phyloP scores from a whole-genome alignment of 1,140 invertebrate genomes.

The Drosophila ercepeae region DNA sequence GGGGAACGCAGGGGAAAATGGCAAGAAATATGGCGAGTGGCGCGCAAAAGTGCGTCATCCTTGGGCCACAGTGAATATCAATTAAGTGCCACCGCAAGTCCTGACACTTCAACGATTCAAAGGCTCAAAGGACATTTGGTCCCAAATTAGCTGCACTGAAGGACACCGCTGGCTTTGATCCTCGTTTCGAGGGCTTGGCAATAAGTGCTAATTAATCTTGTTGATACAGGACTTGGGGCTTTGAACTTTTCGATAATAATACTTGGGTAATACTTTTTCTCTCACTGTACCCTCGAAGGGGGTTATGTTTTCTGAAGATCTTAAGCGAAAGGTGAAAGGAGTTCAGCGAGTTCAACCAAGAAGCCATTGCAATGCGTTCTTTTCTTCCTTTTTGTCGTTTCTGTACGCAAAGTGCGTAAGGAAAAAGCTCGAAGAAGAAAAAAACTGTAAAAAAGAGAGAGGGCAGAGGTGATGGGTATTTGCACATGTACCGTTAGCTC shows the following conservation, averaged over 20 bases:
- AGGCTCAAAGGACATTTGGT: constrained; percentile 2
- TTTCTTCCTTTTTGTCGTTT: constrained; percentile 27
- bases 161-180: constrained; percentile 35
- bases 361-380: constrained; percentile 62
- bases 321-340: constrained; percentile 5
- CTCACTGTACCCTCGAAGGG: constrained; percentile 20
- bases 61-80: constrained; percentile 42
- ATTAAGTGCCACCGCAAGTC: constrained; percentile 33
- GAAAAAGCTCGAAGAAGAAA: constrained; percentile 18
- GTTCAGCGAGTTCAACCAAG: constrained; percentile 25
- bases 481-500: constrained; percentile 26
- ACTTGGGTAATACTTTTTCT: no score
- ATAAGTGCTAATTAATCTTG: constrained; percentile 6
- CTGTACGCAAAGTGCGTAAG: constrained; percentile 38
- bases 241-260: neutral
- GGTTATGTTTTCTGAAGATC: constrained; percentile 2
- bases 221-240: neutral
- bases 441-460: constrained; percentile 1
- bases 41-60: constrained; percentile 59
- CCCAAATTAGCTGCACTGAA: constrained; percentile 20
- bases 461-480: constrained; percentile 14
- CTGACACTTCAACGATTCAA: constrained; percentile 8
- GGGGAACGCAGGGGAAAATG: constrained; percentile 25
- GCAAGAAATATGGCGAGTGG: no score
- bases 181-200: neutral